Base-by-base conservation (phyloP, 30 jellyfish, hydroid and myxozoan species). In the Aurelia aurita complex sp. Pacific region DNA sequence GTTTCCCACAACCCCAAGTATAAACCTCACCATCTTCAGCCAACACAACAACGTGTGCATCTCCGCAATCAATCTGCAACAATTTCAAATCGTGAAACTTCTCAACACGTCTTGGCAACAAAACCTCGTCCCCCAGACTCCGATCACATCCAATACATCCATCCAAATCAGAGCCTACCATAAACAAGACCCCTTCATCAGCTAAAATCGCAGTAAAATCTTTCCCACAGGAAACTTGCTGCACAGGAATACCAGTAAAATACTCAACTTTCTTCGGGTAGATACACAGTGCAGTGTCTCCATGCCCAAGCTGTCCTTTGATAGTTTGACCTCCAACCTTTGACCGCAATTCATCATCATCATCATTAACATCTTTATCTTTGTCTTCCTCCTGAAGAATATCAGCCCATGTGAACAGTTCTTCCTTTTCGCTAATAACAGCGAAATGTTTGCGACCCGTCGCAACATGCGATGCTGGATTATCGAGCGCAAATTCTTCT, bases 391-490 rank as follows among this genome's bases (percentile, higher is more conserved):
- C 92, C 43, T 83, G 92, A 11, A 83, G 63, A 78, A 94, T 85
- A 75, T 94, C 91, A 43, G 99, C 99, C 99, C 99, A 94, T 13
- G 99, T 94, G 87, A 76, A 94, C 73, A 94, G 79, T 36, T 94
- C 99, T 64, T 82, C 88, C 29, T 88, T 90, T 16, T 90, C 96
- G 32, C 91, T 94, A 14, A 94, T 90, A 60, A 85, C 97, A 46
- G 99, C 99, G 33, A 94, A 82, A 74, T 94, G 99, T 46, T 88
- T 82, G 42, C 92, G 91, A 0, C 99, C 99, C 10, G 99, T 86
- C n/a, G 99, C 75, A 16, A 94, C 97, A 32, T 89, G 96, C 42
- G 89, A 53, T n/a, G 91, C 99, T 23, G 94, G 86, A 54, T 86
- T 89, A 9, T 89, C 97, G 64, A 83, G 64, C n/a, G 65, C 76